Evolutionary conservation across 1,140 invertebrate species (phyloP), one percentile per base, ranked within the genome.

Genomic region (Phymastichus coffea): DNA sequence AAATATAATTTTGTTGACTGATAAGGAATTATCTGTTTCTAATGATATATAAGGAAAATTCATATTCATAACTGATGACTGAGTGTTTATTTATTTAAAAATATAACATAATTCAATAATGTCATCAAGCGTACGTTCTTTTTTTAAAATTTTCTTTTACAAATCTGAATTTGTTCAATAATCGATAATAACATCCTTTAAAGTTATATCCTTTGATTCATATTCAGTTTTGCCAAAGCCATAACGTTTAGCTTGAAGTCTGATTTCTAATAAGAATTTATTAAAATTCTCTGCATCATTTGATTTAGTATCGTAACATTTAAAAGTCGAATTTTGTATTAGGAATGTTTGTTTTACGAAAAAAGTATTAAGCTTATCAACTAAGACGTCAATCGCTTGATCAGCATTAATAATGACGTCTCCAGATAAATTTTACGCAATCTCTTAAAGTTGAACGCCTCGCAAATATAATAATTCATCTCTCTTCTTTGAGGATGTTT

Each of bases 141-240:
- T 57, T 20, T 59, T 52, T 23, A 68, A 20, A 28, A 63, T 48
- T 52, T 58, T 63, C 23, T 65, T 63, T 40, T 65, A 40, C 14
- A 69, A 35, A 3, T 69, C 63, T 4, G 19, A n/a, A 23, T 55
- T 59, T 8, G 19, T 25, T 47, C 63, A 70, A 43, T 58, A 57
- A 44, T 69, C 65, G 12, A 61, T 60, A 20, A 51, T 51, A 10
- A 30, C 19, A 19, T 51, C 63, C 44, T 60, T 70, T n/a, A n/a
- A n/a, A n/a, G n/a, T n/a, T n/a, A n/a, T n/a, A n/a, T n/a, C n/a
- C n/a, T n/a, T n/a, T n/a, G n/a, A n/a, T n/a, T n/a, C n/a, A n/a
- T n/a, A n/a, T n/a, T n/a, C n/a, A 66, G 49, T 69, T 56, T 33
- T 33, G 12, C 6, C 12, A 33, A 33, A 33, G 28, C 12, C 12